These are phyloP conservation scores for Pangasius larnaudii DNA, from an alignment of 2,797 vertebrate genomes.

Conservation along the genomic window DNA sequence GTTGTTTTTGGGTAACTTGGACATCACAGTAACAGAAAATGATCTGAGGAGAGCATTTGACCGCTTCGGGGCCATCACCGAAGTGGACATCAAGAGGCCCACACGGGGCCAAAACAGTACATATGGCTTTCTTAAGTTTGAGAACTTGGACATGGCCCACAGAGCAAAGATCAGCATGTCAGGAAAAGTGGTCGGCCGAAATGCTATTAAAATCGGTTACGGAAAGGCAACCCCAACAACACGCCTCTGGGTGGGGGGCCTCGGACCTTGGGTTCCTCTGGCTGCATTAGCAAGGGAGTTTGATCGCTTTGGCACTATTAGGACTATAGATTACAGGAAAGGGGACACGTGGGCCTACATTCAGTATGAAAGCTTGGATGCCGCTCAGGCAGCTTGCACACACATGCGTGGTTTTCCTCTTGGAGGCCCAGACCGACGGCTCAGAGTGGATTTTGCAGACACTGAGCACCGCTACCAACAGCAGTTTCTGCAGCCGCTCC, in stretches of 20 bases:
- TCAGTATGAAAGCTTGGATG: conserved; percentile 97
- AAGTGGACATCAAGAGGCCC: conserved; percentile 96
- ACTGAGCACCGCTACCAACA: conserved; percentile 96
- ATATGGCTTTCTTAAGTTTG: conserved; percentile 97
- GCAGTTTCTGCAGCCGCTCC: conserved; percentile 92
- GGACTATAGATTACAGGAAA: conserved; percentile 97
- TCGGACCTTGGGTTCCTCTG: conserved; percentile 95
- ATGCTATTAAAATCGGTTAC: conserved; percentile 96
- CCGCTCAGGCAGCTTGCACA: conserved; percentile 94
- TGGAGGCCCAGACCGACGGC: conserved; percentile 91
- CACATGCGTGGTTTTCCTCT: conserved; percentile 97
- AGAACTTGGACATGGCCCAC: conserved; percentile 98
- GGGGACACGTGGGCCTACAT: conserved; percentile 98
- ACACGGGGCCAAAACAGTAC: conserved; percentile 90
- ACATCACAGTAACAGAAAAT: conserved; percentile 91
- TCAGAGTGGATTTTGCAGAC: conserved; percentile 96
- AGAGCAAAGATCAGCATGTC: conserved; percentile 96
- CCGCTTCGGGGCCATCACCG: conserved; percentile 94
- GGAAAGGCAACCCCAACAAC: conserved; percentile 97
- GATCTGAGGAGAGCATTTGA: conserved; percentile 93
- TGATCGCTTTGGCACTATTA: conserved; percentile 97
- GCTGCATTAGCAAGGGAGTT: conserved; percentile 94
- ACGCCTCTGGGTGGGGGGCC: conserved; percentile 94
- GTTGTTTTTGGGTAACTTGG: conserved; percentile 95
- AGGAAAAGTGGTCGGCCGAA: conserved; percentile 92